phyloP scores from a whole-genome alignment of 2,888 invertebrate genomes.

The Pinctada fucata region DNA sequence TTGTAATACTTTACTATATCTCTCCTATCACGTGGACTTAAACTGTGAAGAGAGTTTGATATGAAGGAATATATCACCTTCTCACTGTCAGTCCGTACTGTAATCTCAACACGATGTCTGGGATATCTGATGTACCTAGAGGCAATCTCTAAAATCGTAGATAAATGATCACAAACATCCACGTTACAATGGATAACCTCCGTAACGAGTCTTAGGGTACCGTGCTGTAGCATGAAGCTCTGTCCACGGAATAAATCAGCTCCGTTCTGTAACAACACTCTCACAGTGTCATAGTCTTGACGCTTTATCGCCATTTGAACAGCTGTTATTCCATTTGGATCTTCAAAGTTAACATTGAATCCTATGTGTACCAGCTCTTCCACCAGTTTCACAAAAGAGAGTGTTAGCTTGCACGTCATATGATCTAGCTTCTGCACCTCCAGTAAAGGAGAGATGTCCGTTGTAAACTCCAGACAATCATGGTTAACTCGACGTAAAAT shows the following conservation, averaged over 20 bases:
- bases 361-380: neutral
- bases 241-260: neutral
- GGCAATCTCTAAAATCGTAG: neutral
- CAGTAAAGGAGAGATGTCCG: neutral
- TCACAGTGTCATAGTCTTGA: neutral
- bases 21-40: neutral
- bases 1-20: neutral
- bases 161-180: neutral
- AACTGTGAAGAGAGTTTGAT: neutral
- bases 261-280: neutral
- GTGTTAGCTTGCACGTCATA: neutral
- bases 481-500: neutral
- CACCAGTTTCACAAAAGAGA: neutral
- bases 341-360: neutral
- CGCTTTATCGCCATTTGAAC: neutral
- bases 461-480: neutral
- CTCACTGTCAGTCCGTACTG: neutral
- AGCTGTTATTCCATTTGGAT: neutral
- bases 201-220: neutral
- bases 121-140: neutral
- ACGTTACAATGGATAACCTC: neutral
- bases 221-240: neutral
- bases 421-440: neutral
- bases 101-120: too few relatives aligned
- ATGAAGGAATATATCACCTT: neutral